phyloP scores from a whole-genome alignment of 2,113 vertebrate genomes.

The Ictalurus furcatus region DNA sequence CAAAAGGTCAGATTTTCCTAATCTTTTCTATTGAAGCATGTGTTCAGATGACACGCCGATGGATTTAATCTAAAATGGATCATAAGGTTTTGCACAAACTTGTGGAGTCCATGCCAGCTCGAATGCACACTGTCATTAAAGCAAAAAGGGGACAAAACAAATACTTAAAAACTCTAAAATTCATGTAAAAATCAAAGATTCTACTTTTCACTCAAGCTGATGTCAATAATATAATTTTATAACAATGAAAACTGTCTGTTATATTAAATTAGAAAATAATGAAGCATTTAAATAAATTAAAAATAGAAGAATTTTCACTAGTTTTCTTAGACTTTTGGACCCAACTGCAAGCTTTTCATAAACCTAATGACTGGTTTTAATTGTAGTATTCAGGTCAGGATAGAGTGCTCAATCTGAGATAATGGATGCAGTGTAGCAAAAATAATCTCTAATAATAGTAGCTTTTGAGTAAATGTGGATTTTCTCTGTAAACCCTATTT shows the following conservation, averaged over 20 bases:
- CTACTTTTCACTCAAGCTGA: neutral
- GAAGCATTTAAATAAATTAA: too few relatives aligned
- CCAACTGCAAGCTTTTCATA: neutral
- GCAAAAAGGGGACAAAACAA: neutral
- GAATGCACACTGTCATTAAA: neutral
- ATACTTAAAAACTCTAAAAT: neutral
- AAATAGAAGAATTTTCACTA: neutral
- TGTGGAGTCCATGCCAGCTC: neutral
- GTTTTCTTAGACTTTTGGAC: neutral
- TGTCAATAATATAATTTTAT: neutral
- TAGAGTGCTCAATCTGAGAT: neutral
- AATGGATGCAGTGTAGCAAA: slow-evolving; percentile 24
- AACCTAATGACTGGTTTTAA: slow-evolving; percentile 23
- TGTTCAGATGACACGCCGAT: neutral
- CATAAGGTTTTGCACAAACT: neutral
- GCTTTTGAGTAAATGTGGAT: slow-evolving; percentile 2
- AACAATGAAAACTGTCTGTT: neutral
- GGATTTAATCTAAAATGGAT: neutral
- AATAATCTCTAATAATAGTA: slow-evolving; percentile 36
- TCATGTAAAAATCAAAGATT: neutral
- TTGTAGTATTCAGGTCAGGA: neutral
- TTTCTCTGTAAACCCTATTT: slow-evolving; percentile 32
- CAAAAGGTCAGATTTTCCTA: neutral
- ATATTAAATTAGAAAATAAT: neutral
- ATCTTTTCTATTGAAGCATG: neutral